Evolutionary conservation across 2,113 vertebrate species (phyloP), one percentile per base, ranked within the genome.

Genomic region (Fregetta grallaria): DNA sequence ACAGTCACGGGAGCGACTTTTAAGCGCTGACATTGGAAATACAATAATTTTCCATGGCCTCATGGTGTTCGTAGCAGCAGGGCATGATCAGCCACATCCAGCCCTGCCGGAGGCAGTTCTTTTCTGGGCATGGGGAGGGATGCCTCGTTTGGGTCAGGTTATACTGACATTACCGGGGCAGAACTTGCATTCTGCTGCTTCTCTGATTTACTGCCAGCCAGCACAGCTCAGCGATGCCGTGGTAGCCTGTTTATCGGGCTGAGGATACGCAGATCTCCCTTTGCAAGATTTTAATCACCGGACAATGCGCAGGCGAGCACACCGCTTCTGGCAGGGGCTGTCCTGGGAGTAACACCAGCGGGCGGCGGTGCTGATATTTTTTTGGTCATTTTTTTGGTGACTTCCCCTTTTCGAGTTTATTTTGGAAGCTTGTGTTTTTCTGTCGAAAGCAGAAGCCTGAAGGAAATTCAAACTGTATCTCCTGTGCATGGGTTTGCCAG

Each of bases 1-100:
- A 13, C 36, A n/a, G 36, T 1, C 45, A 15, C 0, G 2, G n/a
- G 7, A 42, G 55, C 0, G 1, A 53, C 3, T 52, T 9, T 9
- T 19, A 32, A 40, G 6, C 0, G 0, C 36, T 11, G 63, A 14
- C 4, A 0, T 45, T 21, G 53, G 29, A 32, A 44, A 14, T 52
- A 34, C 30, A 4, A 13, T 10, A 1, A 30, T 30, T 8, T 32
- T 23, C 17, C 42, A 11, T 2, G n/a, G 20, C 34, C 49, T 55
- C 3, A 0, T 32, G 58, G n/a, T 47, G 62, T 52, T 38, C 1
- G 30, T 61, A 71, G 32, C 83, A 27, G 30, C 17, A 18, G 30
- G 45, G 44, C 15, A 30, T 1, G 16, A 49, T 15, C 27, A 21
- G 53, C 13, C 1, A 0, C 44, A 38, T 58, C 42, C 84, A 58